phyloP scores from a whole-genome alignment of 2,797 vertebrate genomes.

The Halcyon badia region DNA sequence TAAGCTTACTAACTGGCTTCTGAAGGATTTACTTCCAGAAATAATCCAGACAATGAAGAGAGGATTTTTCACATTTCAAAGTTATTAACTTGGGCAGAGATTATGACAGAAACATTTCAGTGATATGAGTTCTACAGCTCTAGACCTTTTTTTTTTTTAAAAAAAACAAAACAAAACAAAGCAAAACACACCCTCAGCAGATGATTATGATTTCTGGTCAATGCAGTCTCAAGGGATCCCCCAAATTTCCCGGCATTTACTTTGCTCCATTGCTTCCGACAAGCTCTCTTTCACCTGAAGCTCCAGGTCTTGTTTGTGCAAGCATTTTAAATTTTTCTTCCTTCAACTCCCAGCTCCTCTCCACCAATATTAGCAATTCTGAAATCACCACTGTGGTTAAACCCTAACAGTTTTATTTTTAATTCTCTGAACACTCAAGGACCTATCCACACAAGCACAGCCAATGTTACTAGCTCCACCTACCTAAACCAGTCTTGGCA shows the following conservation, averaged over 20 bases:
- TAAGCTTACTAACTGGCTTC: slow-evolving; percentile 27
- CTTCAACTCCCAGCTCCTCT: neutral
- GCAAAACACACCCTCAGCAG: neutral
- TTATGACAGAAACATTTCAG: slow-evolving; percentile 23
- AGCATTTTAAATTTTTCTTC: neutral
- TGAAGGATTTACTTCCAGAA: slow-evolving; percentile 46
- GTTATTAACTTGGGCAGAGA: slow-evolving; percentile 55
- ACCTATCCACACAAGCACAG: neutral
- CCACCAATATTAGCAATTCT: neutral
- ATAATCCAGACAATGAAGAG: slow-evolving; percentile 53
- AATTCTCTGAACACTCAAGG: neutral
- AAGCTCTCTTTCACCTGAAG: neutral
- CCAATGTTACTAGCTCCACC: neutral
- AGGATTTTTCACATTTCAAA: slow-evolving; percentile 55
- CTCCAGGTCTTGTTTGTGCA: neutral
- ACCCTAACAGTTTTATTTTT: neutral
- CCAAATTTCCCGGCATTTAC: neutral
- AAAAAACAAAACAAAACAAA: neutral
- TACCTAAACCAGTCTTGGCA: neutral
- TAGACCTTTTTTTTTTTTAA: neutral
- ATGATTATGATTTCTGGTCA: neutral
- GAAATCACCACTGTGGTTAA: neutral
- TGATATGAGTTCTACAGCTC: neutral
- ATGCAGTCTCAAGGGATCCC: neutral
- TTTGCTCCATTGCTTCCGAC: neutral